Evolutionary conservation across 2,113 vertebrate genomes (phyloP).

Genomic region (Boulengeromyrus knoepffleri): DNA sequence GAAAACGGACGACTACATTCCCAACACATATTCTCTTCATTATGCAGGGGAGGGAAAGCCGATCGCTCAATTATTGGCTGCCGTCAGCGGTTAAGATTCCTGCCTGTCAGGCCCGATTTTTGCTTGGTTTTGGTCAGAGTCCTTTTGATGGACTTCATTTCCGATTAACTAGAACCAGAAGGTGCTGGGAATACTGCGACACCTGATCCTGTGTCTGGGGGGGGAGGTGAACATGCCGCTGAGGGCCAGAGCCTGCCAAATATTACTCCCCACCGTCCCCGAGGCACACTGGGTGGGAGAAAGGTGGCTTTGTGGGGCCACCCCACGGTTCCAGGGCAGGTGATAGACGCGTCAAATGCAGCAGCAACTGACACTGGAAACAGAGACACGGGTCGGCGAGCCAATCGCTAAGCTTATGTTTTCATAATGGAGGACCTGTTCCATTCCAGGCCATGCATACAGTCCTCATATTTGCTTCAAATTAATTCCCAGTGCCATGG

Average conservation of each 20-base stretch:
- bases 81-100: conserved; percentile 73
- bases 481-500: neutral
- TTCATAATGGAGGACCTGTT: neutral
- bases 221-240: conserved; percentile 41
- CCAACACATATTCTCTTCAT: conserved; percentile 74
- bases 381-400: neutral
- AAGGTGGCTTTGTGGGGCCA: neutral
- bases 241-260: conserved; percentile 43
- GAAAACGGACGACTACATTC: conserved; percentile 67
- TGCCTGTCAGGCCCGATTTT: conserved; percentile 73
- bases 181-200: conserved; percentile 69
- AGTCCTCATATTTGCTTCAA: neutral
- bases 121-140: conserved; percentile 66
- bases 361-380: neutral
- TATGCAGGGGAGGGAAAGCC: conserved; percentile 50
- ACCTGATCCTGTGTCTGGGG: conserved; percentile 64
- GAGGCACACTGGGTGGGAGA: neutral
- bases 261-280: conserved; percentile 9
- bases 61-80: conserved; percentile 75
- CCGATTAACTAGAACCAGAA: conserved; percentile 72
- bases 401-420: neutral
- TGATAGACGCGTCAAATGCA: neutral
- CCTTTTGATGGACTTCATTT: conserved; percentile 72
- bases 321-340: neutral
- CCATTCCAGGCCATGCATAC: neutral